A percentile compares a stretch with the other conserved stretches of the same genome.
phyloP scores from a whole-genome alignment of 1,140 invertebrate species.

The Drosophila takahashii region DNA sequence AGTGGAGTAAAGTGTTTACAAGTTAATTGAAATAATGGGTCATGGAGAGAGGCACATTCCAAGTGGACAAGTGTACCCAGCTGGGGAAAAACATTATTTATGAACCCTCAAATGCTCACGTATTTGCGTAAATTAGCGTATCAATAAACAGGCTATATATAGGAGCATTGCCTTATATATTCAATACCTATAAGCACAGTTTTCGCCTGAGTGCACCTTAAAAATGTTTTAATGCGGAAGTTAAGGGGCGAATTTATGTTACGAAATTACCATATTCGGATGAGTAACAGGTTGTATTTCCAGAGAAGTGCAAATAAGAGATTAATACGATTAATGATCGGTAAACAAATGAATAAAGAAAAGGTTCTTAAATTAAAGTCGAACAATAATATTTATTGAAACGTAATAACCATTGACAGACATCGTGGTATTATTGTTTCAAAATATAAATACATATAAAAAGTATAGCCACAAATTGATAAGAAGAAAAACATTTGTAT shows the following conservation, averaged over 20 bases:
- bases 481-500: neutral
- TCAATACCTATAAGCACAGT: slow-evolving; percentile 5
- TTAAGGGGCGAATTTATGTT: slow-evolving; percentile 31
- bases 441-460: too few species aligned
- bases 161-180: neutral
- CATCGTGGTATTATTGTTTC: neutral
- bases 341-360: slow-evolving; percentile 1
- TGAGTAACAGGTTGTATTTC: slow-evolving; percentile 21
- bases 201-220: slow-evolving; percentile 20
- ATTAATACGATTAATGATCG: slow-evolving; percentile 10
- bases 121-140: slow-evolving; percentile 51
- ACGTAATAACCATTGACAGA: neutral
- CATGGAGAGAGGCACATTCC: slow-evolving; percentile 34
- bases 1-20: slow-evolving; percentile 61
- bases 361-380: neutral
- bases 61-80: slow-evolving; percentile 8
- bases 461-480: neutral
- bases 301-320: slow-evolving; percentile 2
- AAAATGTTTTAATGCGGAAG: slow-evolving; percentile 41
- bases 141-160: slow-evolving; percentile 42
- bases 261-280: slow-evolving; percentile 29
- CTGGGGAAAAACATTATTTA: slow-evolving; percentile 19
- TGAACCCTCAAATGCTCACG: slow-evolving; percentile 45
- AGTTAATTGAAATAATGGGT: slow-evolving; percentile 69
- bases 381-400: neutral